Conservation (phyloP, 1,140 invertebrate genomes). For the Octopus sinensis region DNA sequence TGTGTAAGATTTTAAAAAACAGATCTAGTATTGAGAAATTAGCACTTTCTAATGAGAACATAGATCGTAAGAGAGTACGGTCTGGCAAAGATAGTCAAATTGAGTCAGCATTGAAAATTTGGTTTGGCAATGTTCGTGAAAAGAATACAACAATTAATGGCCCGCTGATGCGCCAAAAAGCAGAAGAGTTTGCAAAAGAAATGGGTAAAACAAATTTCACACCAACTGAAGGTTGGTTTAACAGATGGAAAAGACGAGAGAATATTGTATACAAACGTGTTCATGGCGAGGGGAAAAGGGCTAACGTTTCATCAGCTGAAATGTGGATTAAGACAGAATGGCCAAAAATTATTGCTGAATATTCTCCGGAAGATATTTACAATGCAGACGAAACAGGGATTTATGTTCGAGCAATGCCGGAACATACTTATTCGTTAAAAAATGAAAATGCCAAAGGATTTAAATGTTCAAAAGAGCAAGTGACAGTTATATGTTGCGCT, state of each 20-base stretch:
- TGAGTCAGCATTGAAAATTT: neutral
- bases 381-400: slow-evolving; percentile 59
- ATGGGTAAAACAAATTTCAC: slow-evolving; percentile 11
- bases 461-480: slow-evolving; percentile 55
- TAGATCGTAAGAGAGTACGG: neutral
- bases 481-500: slow-evolving; percentile 53
- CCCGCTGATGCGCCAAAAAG: neutral
- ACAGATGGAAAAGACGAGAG: slow-evolving; percentile 20
- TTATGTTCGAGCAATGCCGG: slow-evolving; percentile 50
- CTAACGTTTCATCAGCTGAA: neutral
- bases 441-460: slow-evolving; percentile 42
- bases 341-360: slow-evolving; percentile 32
- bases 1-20: neutral
- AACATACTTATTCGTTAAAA: slow-evolving; percentile 38
- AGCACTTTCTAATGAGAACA: neutral
- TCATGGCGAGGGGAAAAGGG: slow-evolving; percentile 14
- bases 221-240: slow-evolving; percentile 14
- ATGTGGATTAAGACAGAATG: slow-evolving; percentile 14
- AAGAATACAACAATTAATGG: neutral
- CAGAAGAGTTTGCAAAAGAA: slow-evolving; percentile 1
- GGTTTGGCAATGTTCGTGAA: neutral
- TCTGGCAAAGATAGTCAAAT: neutral
- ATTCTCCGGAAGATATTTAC: slow-evolving; percentile 53
- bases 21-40: neutral
- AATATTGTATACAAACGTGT: slow-evolving; percentile 11